A percentile compares a stretch with the other conserved stretches of the same genome.
phyloP scores from a whole-genome alignment of 23 tunicate species.

The Botrylloides violaceus region DNA sequence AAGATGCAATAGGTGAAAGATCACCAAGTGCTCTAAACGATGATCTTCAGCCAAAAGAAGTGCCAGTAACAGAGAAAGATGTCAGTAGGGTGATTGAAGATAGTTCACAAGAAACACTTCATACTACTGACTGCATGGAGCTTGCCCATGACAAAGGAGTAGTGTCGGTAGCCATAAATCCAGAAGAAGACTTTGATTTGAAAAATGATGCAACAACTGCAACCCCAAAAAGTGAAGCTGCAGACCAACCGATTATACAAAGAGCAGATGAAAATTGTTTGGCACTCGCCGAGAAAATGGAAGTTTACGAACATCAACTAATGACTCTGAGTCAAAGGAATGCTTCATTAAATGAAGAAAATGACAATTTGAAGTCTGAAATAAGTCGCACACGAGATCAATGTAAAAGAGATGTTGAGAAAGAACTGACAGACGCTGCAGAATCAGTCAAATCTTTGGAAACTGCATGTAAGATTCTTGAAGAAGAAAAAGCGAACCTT shows the following conservation, averaged over 20 bases:
- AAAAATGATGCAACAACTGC: not conserved
- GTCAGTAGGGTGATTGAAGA: not conserved
- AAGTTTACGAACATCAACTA: conserved; percentile 66
- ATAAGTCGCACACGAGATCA: not conserved
- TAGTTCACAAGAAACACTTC: not conserved
- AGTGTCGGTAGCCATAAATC: not conserved
- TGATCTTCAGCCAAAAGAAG: not conserved
- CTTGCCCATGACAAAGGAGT: not conserved
- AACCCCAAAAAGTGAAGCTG: not conserved
- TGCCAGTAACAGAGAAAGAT: not conserved
- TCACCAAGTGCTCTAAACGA: no score
- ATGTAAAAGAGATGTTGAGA: conserved; percentile 10
- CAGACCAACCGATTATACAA: not conserved
- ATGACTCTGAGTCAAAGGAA: conserved; percentile 68
- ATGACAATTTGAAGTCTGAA: conserved; percentile 68
- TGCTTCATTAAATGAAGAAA: conserved; percentile 79
- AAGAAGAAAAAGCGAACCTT: conserved; percentile 18
- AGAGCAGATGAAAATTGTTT: not conserved
- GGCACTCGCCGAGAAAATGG: conserved; percentile 32
- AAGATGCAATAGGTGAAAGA: no score
- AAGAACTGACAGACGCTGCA: not conserved
- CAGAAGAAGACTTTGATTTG: not conserved
- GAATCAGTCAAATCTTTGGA: not conserved
- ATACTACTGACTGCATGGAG: not conserved
- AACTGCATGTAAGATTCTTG: not conserved